A percentile compares a stretch with the other conserved stretches of the same genome.
phyloP scores from a whole-genome alignment of 1,140 invertebrate genomes.

The Aphelenchoides fujianensis region DNA sequence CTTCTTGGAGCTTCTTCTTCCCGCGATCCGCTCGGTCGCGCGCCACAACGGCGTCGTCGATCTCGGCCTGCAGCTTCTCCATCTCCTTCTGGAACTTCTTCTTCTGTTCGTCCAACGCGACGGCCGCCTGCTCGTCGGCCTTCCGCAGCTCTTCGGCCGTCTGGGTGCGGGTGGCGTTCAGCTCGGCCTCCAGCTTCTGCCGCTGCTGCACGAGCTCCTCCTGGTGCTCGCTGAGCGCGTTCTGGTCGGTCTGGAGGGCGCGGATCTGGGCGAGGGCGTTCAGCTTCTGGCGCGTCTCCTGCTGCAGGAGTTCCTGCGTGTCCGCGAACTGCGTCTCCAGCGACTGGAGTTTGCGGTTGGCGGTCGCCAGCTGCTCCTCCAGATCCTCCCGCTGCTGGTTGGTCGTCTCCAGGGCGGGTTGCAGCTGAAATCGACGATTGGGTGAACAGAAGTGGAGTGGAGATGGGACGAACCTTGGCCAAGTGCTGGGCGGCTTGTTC shows the following conservation, averaged over 20 bases:
- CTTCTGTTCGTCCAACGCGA: constrained; percentile 79
- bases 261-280: constrained; percentile 80
- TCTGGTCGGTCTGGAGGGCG: constrained; percentile 77
- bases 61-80: constrained; percentile 77
- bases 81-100: constrained; percentile 84
- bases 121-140: constrained; percentile 81
- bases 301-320: constrained; percentile 70
- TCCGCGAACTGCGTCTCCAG: constrained; percentile 78
- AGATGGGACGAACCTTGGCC: constrained; percentile 4
- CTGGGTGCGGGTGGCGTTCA: constrained; percentile 72
- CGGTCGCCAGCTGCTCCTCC: background rate
- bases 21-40: constrained; percentile 93
- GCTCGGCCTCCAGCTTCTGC: constrained; percentile 78
- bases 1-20: constrained; percentile 92
- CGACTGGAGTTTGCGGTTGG: background rate
- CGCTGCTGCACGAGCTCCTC: constrained; percentile 92
- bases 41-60: constrained; percentile 81
- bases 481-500: background rate
- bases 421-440: constrained; percentile 32
- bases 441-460: background rate
- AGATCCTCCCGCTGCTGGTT: constrained; percentile 13
- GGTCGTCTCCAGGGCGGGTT: constrained; percentile 60
- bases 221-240: constrained; percentile 79
- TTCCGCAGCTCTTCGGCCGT: constrained; percentile 80
- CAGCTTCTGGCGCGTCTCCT: constrained; percentile 90